phyloP scores from a whole-genome alignment of 1,140 invertebrate species.

The Ceratitis capitata region DNA sequence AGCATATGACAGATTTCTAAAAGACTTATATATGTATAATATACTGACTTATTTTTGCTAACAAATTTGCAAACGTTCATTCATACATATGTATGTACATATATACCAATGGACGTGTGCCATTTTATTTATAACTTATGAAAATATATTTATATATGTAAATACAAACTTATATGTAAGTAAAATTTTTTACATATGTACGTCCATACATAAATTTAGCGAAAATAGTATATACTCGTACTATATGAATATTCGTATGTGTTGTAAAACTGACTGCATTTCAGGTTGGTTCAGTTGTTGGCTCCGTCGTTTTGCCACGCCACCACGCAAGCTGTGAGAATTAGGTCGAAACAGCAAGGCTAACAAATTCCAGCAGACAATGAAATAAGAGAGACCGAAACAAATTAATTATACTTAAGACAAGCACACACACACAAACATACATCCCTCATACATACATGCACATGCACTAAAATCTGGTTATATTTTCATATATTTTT shows the following conservation, averaged over 20 bases:
- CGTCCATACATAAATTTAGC: no score
- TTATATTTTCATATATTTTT: no score
- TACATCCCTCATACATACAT: not conserved
- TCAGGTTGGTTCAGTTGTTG: conserved; percentile 5
- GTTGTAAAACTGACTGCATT: not conserved
- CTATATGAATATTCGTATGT: no score
- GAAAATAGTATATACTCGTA: no score
- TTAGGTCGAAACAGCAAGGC: conserved; percentile 36
- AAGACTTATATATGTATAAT: no score
- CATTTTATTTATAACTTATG: not conserved
- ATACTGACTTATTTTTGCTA: no score
- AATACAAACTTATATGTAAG: not conserved
- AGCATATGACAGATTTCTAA: no score
- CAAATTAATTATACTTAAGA: not conserved
- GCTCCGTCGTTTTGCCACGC: not conserved
- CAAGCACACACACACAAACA: not conserved
- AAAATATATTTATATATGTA: not conserved
- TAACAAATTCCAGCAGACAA: conserved; percentile 30
- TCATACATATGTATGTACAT: not conserved
- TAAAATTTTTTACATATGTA: no score
- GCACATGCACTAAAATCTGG: not conserved
- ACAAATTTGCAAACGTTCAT: not conserved
- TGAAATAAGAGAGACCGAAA: conserved; percentile 19
- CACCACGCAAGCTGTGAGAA: conserved; percentile 34
- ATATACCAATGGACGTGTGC: not conserved